These are phyloP conservation scores for Stigmatopora nigra DNA, from an alignment of 2,113 vertebrate genomes.

Conservation along the genomic window DNA sequence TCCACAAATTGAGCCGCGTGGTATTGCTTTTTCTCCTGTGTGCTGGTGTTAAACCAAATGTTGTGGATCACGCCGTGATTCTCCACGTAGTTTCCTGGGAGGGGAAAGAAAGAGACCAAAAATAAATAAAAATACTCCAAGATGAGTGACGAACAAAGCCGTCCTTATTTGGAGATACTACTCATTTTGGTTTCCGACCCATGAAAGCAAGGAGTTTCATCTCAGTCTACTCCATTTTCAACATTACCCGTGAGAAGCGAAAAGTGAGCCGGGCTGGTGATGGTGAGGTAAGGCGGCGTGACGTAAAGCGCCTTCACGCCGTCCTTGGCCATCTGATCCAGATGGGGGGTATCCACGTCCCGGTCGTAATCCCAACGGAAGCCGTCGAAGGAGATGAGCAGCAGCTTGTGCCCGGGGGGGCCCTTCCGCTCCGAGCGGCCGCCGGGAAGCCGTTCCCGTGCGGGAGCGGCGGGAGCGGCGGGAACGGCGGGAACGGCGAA, in stretches of 20 bases:
- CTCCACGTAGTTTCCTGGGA: conserved; percentile 76
- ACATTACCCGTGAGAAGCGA: conserved; percentile 78
- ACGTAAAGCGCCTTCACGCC: conserved; percentile 78
- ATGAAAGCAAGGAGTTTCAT: no score
- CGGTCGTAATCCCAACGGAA: conserved; percentile 79
- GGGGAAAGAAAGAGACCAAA: neutral
- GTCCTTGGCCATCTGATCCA: conserved; percentile 71
- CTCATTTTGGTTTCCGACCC: neutral
- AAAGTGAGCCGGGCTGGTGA: conserved; percentile 83
- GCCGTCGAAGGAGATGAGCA: conserved; percentile 69
- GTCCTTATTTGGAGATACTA: neutral
- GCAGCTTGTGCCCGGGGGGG: conserved; percentile 56
- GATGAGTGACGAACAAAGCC: neutral
- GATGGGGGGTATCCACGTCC: conserved; percentile 77
- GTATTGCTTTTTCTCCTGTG: conserved; percentile 71
- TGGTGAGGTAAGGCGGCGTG: conserved; percentile 74
- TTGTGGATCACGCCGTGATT: conserved; percentile 87
- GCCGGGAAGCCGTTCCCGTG: neutral
- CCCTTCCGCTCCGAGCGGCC: neutral
- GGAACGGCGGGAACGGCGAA: no score
- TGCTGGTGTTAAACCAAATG: conserved; percentile 79
- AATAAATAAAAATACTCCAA: neutral
- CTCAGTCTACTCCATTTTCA: neutral
- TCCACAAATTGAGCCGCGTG: conserved; percentile 66
- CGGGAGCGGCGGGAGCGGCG: conserved; percentile 1